Evolutionary conservation across 2,797 vertebrate species (phyloP), one percentile per base, ranked within the genome.

Genomic region (Coendou prehensilis): DNA sequence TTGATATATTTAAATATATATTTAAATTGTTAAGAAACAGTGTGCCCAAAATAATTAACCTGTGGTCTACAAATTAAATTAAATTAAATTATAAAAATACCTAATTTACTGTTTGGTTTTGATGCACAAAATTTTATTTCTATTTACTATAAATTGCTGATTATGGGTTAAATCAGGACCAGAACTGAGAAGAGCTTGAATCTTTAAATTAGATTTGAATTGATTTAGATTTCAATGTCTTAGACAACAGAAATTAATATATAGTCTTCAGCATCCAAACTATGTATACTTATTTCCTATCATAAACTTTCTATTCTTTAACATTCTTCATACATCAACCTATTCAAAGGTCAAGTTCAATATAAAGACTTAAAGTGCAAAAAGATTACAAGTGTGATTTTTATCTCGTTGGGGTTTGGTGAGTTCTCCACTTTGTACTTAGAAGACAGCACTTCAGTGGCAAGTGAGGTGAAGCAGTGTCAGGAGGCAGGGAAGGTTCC

Each of bases 201-300:
- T 50, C 26, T 73, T 47, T 47, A n/a, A 50, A 69, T 87, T 45
- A 71, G 54, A 80, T n/a, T 8, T 52, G 52, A 91, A 80, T 50
- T 37, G 50, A 82, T 54, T 89, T 47, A 86, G 63, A 82, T 61
- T 75, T 59, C 20, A 41, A 80, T 75, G 80, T 94, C 78, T 92
- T 92, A 94, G 10, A 50, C 69, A 82, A 92, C 11, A 79, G 56
- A 93, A 89, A 64, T 71, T 59, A 64, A 91, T 4, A 17, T 26
- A 79, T 13, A 45, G 11, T 10, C 56, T 90, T 52, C 37, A 22
- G 41, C 45, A n/a, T 11, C 30, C 20, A 73, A 94, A 92, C 47
- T 50, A 10, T 18, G 9, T 9, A 22, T 56, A 37, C 2, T 30
- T 9, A 88, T 37, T n/a, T 89, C 79, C 14, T n/a, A 67, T 28